Conservation (phyloP, 2,113 vertebrate species). For the Verasper variegatus region DNA sequence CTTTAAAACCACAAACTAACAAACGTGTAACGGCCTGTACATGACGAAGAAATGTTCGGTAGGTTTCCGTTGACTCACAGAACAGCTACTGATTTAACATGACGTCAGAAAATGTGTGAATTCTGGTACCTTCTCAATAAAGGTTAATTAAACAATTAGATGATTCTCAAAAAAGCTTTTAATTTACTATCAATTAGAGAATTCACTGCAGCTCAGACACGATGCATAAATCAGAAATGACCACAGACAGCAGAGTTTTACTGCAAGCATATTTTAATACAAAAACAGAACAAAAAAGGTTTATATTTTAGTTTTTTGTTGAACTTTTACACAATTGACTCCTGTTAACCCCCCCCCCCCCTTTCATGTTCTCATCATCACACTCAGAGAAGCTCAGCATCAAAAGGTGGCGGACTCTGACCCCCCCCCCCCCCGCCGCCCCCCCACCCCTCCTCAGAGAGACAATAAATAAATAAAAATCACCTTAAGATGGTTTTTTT, state of each 20-base stretch:
- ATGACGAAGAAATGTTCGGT: too few species aligned
- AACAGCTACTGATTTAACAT: too few species aligned
- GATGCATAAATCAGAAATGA: background rate
- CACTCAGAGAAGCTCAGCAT: constrained; percentile 90
- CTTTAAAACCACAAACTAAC: too few species aligned
- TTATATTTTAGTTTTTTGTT: constrained; percentile 85
- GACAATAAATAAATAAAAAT: constrained; percentile 98
- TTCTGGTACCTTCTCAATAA: too few species aligned
- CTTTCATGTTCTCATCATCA: constrained; percentile 80
- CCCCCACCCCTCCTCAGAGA: constrained; percentile 66
- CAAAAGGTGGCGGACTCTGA: constrained; percentile 65
- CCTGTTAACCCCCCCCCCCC: constrained; percentile 81
- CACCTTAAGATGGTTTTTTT: constrained; percentile 71
- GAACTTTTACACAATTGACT: constrained; percentile 91
- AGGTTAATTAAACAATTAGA: too few species aligned
- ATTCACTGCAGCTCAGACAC: too few species aligned
- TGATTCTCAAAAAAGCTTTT: too few species aligned
- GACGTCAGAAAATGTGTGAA: too few species aligned
- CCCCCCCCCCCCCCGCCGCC: constrained; percentile 6
- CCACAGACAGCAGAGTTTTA: constrained; percentile 72
- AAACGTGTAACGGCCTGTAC: too few species aligned
- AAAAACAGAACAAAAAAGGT: constrained; percentile 89
- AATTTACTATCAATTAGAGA: too few species aligned
- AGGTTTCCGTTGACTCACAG: too few species aligned
- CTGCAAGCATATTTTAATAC: constrained; percentile 99